Base-by-base conservation (phyloP, 1,140 invertebrate species). In the Acromyrmex heyeri region DNA sequence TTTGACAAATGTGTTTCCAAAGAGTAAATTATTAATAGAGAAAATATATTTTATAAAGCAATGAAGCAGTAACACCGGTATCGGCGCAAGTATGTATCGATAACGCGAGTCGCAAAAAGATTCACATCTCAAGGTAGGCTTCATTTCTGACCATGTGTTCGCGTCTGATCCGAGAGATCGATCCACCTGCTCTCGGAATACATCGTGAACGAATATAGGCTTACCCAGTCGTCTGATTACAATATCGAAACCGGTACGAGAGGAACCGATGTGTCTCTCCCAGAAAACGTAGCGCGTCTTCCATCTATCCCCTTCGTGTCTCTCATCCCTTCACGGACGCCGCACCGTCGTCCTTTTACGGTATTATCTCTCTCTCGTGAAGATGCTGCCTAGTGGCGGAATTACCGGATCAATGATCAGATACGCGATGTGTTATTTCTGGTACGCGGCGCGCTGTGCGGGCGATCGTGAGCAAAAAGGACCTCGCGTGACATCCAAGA, bases 111-210 rank as follows among this genome's bases (percentile, higher is more conserved):
- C 34, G 64, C 70, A 81, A 91, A 91, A 91, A 87, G 62, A 57
- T 18, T 61, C 50, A 55, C 27, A 62, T 76, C 76, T 92, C 91
- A 92, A 92, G 91, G 91, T 90, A 91, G 91, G 85, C 91, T 91
- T 91, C 88, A 90, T 92, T 91, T 92, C 91, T 92, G 73, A 86
- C 57, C 89, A 72, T 86, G 72, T 30, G 59, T 53, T 82, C 61
- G 2, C 57, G 65, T 69, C 76, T n/a, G 78, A 48, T 57, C 18
- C 61, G 21, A 62, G 59, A 10, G 70, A 90, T 87, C 61, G 76
- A 78, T 82, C 67, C 89, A 85, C 88, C 64, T 53, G 88, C 75
- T 85, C 61, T 85, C 65, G 86, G 69, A 50, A 72, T 88, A 69
- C 44, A 50, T 69, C 44, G 38, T 34, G 53, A 48, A 55, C 44